Evolutionary conservation across 2,888 invertebrate species (phyloP), one percentile per base, ranked within the genome.

Genomic region (Plutella xylostella): DNA sequence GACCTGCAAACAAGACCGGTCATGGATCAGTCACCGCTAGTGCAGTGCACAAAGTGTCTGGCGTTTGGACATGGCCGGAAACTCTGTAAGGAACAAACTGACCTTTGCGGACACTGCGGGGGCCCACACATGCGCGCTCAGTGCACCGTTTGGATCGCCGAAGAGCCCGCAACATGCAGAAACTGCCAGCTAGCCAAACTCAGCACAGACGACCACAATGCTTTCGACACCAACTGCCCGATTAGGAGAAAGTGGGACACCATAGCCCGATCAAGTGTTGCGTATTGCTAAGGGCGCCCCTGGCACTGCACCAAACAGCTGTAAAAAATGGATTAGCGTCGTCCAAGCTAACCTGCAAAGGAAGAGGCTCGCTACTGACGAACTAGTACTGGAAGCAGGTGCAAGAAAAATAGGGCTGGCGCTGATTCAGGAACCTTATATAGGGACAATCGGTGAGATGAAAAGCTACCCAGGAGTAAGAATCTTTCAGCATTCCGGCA

Each of bases 291-390:
- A 34, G 4, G 37, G 9, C 2, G 34, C 9, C 11, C 12, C 34
- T 11, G 3, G 22, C 19, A 4, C n/a, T 4, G n/a, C n/a, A n/a
- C n/a, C n/a, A n/a, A 19, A 20, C 20, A 7, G 6, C 1, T 21
- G 5, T 9, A 38, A 20, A 38, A 11, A 12, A 1, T 20, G n/a
- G 20, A 15, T 11, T 5, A 20, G 14, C 6, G 12, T 48, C 1
- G 15, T 17, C 0, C 52, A 52, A 34, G 47, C 43, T 9, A 53
- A 51, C 34, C 41, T 53, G 3, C 51, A 50, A 38, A 22, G 50
- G 1, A 50, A 41, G 1, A 28, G 38, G 20, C 42, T 49, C 0
- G 51, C 53, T 1, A 48, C 48, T 7, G 12, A 48, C 1, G 51
- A 53, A 33, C 41, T 51, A 1, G 7, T 50, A 11, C 12, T 45